Percentiles rank a stretch among this genome's conserved stretches.
phyloP scores from a whole-genome alignment of 2,888 invertebrate species.

The Polydrusus tereticollis region DNA sequence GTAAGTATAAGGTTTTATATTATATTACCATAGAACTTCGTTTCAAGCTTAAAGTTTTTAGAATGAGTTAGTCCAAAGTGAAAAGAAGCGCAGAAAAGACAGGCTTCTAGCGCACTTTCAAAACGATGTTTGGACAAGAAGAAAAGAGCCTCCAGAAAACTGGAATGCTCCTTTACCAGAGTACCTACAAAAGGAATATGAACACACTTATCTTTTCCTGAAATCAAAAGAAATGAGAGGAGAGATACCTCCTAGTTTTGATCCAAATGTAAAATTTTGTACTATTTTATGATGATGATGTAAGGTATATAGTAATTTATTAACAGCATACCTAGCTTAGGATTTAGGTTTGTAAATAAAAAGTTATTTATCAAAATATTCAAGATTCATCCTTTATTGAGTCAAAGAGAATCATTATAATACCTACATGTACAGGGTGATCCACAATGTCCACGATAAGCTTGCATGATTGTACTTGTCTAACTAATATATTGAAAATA shows the following conservation, averaged over 20 bases:
- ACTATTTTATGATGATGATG: constrained; percentile 49
- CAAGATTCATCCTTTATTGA: neutral
- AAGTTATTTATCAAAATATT: constrained; percentile 8
- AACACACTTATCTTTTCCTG: constrained; percentile 75
- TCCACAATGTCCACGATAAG: too few species aligned
- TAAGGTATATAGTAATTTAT: neutral
- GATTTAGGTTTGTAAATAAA: neutral
- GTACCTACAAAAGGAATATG: constrained; percentile 77
- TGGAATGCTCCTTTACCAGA: constrained; percentile 88
- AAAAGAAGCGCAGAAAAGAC: constrained; percentile 73
- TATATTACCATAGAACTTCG: neutral
- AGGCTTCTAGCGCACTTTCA: constrained; percentile 77
- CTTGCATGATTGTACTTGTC: too few species aligned
- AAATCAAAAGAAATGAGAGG: constrained; percentile 76
- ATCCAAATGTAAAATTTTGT: constrained; percentile 50
- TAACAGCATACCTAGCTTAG: neutral
- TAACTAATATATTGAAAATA: too few species aligned
- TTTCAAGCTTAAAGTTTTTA: constrained; percentile 5
- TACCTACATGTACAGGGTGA: too few species aligned
- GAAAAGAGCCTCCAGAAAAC: constrained; percentile 81
- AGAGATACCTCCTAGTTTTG: constrained; percentile 57
- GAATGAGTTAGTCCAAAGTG: constrained; percentile 76
- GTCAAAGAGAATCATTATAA: too few species aligned
- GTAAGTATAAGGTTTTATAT: constrained; percentile 72
- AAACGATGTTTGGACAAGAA: constrained; percentile 85